Percentiles rank a stretch among this genome's conserved stretches.
phyloP scores from a whole-genome alignment of 2,888 invertebrate species.

The Hirtodrosophila alboralis region DNA sequence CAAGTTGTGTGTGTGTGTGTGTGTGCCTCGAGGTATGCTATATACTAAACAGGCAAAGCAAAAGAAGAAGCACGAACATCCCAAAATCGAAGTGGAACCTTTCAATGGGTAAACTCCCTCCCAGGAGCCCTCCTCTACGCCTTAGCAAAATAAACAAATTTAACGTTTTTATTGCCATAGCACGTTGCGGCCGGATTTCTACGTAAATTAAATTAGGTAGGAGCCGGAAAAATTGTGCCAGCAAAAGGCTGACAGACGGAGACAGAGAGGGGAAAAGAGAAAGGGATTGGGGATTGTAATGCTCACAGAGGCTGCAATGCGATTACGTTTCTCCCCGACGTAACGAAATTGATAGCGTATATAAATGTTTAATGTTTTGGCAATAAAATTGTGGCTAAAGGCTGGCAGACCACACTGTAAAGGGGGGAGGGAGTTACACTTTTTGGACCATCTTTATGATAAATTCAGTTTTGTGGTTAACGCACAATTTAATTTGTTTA shows the following conservation, averaged over 20 bases:
- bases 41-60: conserved; percentile 49
- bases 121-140: not conserved
- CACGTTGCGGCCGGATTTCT: conserved; percentile 68
- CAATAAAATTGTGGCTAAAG: conserved; percentile 71
- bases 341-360: conserved; percentile 76
- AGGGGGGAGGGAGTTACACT: conserved; percentile 2
- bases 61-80: conserved; percentile 37
- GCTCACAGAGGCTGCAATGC: conserved; percentile 55
- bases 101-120: conserved; percentile 30
- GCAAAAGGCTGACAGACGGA: not conserved
- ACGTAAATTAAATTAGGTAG: conserved; percentile 77
- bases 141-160: conserved; percentile 74
- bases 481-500: conserved; percentile 77
- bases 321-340: conserved; percentile 64
- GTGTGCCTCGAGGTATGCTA: conserved; percentile 54
- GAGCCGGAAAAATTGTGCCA: conserved; percentile 59
- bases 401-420: conserved; percentile 45
- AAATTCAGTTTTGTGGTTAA: conserved; percentile 74
- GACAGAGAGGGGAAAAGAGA: not conserved
- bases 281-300: conserved; percentile 3
- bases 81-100: conserved; percentile 59
- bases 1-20: conserved; percentile 13
- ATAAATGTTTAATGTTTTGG: conserved; percentile 79
- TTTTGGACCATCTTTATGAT: conserved; percentile 68
- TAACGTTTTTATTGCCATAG: conserved; percentile 75